These are phyloP conservation scores for Phoeniculus purpureus DNA, from an alignment of 2,797 vertebrate species.

Conservation along the genomic window DNA sequence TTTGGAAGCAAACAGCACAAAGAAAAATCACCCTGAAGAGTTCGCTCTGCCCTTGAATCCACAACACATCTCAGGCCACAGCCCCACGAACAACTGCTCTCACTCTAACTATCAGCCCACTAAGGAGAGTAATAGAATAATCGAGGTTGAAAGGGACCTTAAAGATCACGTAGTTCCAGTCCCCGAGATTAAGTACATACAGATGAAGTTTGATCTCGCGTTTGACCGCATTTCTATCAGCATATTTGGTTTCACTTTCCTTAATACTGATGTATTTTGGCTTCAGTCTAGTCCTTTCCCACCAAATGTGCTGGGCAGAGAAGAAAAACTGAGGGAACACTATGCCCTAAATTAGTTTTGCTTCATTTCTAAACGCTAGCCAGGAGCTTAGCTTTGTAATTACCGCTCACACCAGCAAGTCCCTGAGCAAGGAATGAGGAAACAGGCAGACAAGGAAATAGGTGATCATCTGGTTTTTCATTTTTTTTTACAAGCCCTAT, in stretches of 20 bases:
- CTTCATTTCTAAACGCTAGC: not conserved
- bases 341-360: not conserved
- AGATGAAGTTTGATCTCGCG: not conserved
- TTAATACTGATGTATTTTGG: not conserved
- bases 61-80: not conserved
- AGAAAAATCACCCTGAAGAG: not conserved
- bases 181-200: no score
- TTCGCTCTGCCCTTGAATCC: fast-evolving
- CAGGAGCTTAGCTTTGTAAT: not conserved
- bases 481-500: no score
- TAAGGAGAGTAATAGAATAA: not conserved
- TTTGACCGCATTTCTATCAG: fast-evolving
- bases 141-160: no score
- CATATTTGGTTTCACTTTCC: not conserved
- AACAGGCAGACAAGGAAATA: not conserved
- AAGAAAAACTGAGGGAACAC: not conserved
- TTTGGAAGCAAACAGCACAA: not conserved
- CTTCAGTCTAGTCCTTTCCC: not conserved
- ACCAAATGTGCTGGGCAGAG: no score
- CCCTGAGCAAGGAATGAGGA: no score
- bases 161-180: no score
- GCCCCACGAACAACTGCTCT: not conserved
- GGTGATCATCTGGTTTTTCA: not conserved
- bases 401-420: not conserved
- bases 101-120: not conserved